Conservation (phyloP, 2,113 vertebrate genomes). For the Semicossyphus pulcher region DNA sequence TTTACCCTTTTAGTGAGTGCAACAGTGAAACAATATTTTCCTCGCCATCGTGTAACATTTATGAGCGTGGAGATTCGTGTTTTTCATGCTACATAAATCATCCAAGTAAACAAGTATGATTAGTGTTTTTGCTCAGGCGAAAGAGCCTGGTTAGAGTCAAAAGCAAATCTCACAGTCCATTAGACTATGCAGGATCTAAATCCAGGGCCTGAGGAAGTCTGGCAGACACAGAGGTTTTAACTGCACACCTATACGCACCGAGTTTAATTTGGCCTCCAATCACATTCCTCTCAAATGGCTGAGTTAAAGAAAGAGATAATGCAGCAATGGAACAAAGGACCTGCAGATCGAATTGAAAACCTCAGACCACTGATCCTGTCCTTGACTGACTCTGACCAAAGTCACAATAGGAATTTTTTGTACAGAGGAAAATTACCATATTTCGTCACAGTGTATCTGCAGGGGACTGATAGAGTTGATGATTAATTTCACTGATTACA, state of each 20-base stretch:
- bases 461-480: slow-evolving; percentile 41
- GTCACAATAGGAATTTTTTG: slow-evolving; percentile 9
- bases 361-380: slow-evolving; percentile 37
- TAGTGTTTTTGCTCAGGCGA: slow-evolving; percentile 47
- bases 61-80: slow-evolving; percentile 42
- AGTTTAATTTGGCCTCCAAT: slow-evolving; percentile 57
- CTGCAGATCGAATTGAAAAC: slow-evolving; percentile 41
- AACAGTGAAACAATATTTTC: slow-evolving; percentile 62
- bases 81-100: slow-evolving; percentile 67
- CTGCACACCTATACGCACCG: slow-evolving; percentile 48
- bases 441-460: slow-evolving; percentile 39
- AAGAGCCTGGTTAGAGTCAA: slow-evolving; percentile 53
- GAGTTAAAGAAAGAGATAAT: slow-evolving; percentile 54
- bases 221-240: slow-evolving; percentile 52
- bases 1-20: slow-evolving; percentile 20
- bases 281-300: slow-evolving; percentile 26
- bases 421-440: slow-evolving; percentile 11
- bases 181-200: slow-evolving; percentile 62
- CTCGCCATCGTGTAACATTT: slow-evolving; percentile 60
- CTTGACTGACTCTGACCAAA: slow-evolving; percentile 54
- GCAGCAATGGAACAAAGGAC: slow-evolving; percentile 41
- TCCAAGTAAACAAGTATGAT: slow-evolving; percentile 64
- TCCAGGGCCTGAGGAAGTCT: slow-evolving; percentile 42
- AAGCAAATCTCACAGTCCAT: slow-evolving; percentile 69
- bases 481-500: slow-evolving; percentile 61